A percentile compares a stretch with the other conserved stretches of the same genome.
phyloP scores from a whole-genome alignment of 2,888 invertebrate genomes.

The Cephus nigrinus region DNA sequence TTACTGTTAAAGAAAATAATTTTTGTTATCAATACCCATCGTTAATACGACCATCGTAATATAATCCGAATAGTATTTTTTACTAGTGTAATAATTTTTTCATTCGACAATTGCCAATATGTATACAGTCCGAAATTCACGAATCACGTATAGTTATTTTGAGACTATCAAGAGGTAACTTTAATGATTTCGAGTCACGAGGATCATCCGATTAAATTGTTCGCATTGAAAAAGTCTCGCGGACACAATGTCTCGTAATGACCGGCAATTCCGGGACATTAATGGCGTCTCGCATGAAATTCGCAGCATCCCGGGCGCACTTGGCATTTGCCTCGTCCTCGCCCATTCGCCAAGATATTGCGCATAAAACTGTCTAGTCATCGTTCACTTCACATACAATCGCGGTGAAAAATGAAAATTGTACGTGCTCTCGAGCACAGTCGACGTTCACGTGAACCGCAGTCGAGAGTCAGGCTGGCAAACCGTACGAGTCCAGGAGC shows the following conservation, averaged over 20 bases:
- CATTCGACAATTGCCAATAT: background rate
- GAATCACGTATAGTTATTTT: background rate
- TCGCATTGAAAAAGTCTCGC: background rate
- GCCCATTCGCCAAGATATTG: conserved; percentile 25
- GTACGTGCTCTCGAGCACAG: conserved; percentile 36
- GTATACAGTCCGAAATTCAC: background rate
- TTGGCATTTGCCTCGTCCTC: background rate
- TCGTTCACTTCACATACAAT: conserved; percentile 17
- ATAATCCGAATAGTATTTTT: no score
- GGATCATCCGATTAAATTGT: background rate
- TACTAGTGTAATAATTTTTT: no score
- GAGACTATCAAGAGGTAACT: background rate
- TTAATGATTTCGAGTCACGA: background rate
- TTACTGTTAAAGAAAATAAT: no score
- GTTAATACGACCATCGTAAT: no score
- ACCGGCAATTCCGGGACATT: background rate
- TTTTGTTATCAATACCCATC: no score
- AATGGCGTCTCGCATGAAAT: background rate
- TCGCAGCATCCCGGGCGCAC: background rate
- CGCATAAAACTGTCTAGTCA: conserved; percentile 37
- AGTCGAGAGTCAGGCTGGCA: conserved; percentile 14
- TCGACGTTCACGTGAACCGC: background rate
- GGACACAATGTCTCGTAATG: conserved; percentile 1
- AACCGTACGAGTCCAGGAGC: conserved; percentile 13
- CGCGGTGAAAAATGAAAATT: conserved; percentile 36